phyloP scores from a whole-genome alignment of 2,113 vertebrate genomes.

The Osmerus eperlanus region DNA sequence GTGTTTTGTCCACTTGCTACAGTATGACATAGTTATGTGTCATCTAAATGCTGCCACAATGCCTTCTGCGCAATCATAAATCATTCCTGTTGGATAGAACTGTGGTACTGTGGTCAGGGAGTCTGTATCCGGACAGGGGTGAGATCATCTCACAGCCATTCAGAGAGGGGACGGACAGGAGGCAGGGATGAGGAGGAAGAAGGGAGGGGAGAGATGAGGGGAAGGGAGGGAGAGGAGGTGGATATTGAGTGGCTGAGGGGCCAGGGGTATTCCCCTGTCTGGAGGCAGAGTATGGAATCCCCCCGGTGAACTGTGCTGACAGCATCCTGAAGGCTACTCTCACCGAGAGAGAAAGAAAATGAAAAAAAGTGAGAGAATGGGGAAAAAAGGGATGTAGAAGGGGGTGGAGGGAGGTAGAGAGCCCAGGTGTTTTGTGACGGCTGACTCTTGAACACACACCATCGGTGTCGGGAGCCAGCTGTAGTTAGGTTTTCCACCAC shows the following conservation, averaged over 20 bases:
- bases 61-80: too few species aligned
- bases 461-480: constrained; percentile 44
- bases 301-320: constrained; percentile 41
- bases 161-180: constrained; percentile 25
- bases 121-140: constrained; percentile 45
- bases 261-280: constrained; percentile 38
- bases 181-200: constrained; percentile 1
- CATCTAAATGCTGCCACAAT: too few species aligned
- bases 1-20: too few species aligned
- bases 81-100: too few species aligned
- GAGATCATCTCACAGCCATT: constrained; percentile 49
- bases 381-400: background rate
- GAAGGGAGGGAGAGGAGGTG: constrained; percentile 4
- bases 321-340: constrained; percentile 20
- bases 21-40: too few species aligned
- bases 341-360: background rate
- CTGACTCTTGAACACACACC: constrained; percentile 40
- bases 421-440: constrained; percentile 44
- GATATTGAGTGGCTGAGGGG: constrained; percentile 10
- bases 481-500: constrained; percentile 46
- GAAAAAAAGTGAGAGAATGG: background rate
- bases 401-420: constrained; percentile 7
- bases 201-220: constrained; percentile 14
- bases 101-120: too few species aligned
- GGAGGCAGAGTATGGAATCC: constrained; percentile 60